Conservation (phyloP, 1,140 invertebrate genomes). For the Apocrypta bakeri region DNA sequence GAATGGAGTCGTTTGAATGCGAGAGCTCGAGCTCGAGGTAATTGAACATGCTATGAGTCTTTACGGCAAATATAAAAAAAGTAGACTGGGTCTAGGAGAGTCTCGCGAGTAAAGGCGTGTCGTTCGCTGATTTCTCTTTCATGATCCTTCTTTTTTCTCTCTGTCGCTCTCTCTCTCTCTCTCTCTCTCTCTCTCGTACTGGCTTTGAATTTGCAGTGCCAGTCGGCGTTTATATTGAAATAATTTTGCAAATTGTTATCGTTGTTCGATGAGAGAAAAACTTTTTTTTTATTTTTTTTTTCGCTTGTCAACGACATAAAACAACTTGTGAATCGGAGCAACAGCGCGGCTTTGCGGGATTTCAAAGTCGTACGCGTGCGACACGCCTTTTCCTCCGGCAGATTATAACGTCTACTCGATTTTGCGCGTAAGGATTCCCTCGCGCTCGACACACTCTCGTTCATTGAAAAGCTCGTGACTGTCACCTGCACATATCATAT, state of each 20-base stretch:
- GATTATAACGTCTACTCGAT: background rate
- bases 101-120: conserved; percentile 2
- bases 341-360: background rate
- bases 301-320: too few relatives aligned
- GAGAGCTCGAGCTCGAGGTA: background rate
- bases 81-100: background rate
- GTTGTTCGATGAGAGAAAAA: too few relatives aligned
- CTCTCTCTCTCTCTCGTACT: too few relatives aligned
- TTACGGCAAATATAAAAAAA: background rate
- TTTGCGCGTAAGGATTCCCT: too few relatives aligned
- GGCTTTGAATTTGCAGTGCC: too few relatives aligned
- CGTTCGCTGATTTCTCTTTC: conserved; percentile 23
- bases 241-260: too few relatives aligned
- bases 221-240: too few relatives aligned
- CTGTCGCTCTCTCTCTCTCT: too few relatives aligned
- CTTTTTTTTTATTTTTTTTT: too few relatives aligned
- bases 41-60: conserved; percentile 27
- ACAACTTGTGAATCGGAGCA: background rate
- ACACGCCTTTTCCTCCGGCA: background rate
- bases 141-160: background rate
- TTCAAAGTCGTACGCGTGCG: background rate
- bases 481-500: background rate
- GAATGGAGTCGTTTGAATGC: background rate
- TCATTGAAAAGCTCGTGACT: background rate
- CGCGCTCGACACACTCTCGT: background rate